phyloP scores from a whole-genome alignment of 2,888 invertebrate genomes.

The Tridacna gigas region DNA sequence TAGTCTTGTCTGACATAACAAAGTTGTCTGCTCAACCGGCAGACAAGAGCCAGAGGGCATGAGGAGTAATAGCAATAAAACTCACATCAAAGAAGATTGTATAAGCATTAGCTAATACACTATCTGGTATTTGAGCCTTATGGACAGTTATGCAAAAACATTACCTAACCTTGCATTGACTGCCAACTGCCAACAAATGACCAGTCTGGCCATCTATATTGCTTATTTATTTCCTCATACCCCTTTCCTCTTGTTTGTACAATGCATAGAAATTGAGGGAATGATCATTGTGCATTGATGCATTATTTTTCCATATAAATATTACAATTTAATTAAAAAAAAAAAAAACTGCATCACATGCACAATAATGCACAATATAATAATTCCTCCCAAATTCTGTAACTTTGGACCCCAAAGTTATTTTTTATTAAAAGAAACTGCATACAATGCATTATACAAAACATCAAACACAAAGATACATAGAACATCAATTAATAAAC shows the following conservation, averaged over 20 bases:
- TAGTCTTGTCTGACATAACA: not conserved
- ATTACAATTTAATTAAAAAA: not conserved
- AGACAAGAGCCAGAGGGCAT: not conserved
- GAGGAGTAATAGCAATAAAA: not conserved
- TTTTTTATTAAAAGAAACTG: slow-evolving; percentile 3
- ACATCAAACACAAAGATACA: not conserved
- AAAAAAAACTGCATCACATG: not conserved
- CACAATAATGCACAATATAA: not conserved
- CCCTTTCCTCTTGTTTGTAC: not conserved
- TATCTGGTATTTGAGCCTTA: not conserved
- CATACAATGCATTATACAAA: not conserved
- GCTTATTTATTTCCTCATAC: not conserved
- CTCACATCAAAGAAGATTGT: not conserved
- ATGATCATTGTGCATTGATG: not conserved
- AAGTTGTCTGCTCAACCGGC: not conserved
- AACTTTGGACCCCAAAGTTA: slow-evolving; percentile 11
- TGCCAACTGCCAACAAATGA: not conserved
- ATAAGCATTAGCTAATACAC: not conserved
- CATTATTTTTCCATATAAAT: not conserved
- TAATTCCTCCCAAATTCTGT: not conserved
- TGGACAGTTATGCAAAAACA: no score
- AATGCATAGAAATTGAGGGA: no score
- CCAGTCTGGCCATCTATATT: not conserved
- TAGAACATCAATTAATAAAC: not conserved
- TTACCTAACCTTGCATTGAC: not conserved